Percentiles rank a stretch among this genome's conserved stretches.
phyloP scores from a whole-genome alignment of 2,113 vertebrate species.

The Ophthalmolycus amberensis region DNA sequence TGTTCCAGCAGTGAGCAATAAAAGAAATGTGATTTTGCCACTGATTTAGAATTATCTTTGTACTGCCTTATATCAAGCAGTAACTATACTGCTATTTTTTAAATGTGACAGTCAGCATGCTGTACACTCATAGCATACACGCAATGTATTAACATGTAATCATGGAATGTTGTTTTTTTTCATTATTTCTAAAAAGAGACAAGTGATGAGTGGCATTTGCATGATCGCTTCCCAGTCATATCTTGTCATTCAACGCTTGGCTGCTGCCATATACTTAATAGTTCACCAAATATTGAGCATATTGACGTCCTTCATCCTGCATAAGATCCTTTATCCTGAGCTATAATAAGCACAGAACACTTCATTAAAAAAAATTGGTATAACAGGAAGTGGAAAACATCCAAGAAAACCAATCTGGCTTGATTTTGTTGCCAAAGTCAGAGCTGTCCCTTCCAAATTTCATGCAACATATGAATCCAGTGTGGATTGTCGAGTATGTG shows the following conservation, averaged over 20 bases:
- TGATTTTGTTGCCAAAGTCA: neutral
- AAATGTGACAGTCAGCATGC: neutral
- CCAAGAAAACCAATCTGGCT: slow-evolving; percentile 20
- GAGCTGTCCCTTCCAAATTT: neutral
- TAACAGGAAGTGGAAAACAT: slow-evolving; percentile 7
- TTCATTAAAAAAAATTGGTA: neutral
- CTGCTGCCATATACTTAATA: neutral
- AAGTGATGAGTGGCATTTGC: neutral
- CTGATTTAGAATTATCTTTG: slow-evolving; percentile 19
- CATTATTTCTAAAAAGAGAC: neutral
- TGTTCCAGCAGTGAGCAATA: slow-evolving; percentile 62
- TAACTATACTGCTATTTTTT: slow-evolving; percentile 38
- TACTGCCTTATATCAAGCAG: neutral
- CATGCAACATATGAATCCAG: neutral
- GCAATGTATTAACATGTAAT: neutral
- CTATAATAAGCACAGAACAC: neutral
- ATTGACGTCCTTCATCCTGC: neutral
- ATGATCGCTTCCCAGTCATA: neutral
- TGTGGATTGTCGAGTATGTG: neutral
- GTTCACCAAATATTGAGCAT: neutral
- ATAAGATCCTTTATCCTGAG: neutral
- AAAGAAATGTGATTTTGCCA: slow-evolving; percentile 56
- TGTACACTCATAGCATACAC: neutral
- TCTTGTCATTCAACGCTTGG: neutral
- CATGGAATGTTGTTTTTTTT: neutral